Evolutionary conservation across 2,888 invertebrate species (phyloP), one percentile per base, ranked within the genome.

Genomic region (Endomychus coccineus): DNA sequence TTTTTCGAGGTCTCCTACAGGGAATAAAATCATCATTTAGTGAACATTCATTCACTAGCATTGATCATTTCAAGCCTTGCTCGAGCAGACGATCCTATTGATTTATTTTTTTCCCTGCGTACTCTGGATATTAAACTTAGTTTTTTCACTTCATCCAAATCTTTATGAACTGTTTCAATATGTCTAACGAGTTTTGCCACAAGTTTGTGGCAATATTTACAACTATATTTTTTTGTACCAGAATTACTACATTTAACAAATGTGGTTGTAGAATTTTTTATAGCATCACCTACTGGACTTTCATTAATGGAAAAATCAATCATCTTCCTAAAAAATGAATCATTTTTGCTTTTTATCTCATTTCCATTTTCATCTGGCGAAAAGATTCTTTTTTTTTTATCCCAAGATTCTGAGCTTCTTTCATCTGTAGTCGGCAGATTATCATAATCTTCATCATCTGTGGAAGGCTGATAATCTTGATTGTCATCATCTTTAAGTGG

Each of bases 81-180:
- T 1, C 23, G 31, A 15, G 22, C 22, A 23, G 31, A 14, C 16
- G 31, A 14, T 11, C 11, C 11, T 7, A 23, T 7, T 7, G 14
- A 16, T 15, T 2, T 1, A 31, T 31, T 22, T 10, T 22, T 31
- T 21, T 30, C 9, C 22, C 12, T 14, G 10, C 16, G 15, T 2
- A 5, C 11, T 31, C 16, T 31, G 2, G 22, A 4, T 12, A 31
- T 22, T 10, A 22, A 15, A 31, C 22, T 15, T 6, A 31, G 31
- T 15, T 22, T 22, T 15, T 22, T 31, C 23, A 22, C 31, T 9
- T 31, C 31, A 15, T 31, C 31, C 11, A 31, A n/a, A 15, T 31
- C 31, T 7, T 31, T 30, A 30, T 30, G 30, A 2, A 30, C 19
- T n/a, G 12, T 19, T 31, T 31, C 23, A 10, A 31, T 21, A 31